Evolutionary conservation across 2,797 vertebrate genomes (phyloP).

Genomic region (Gymnodraco acuticeps): DNA sequence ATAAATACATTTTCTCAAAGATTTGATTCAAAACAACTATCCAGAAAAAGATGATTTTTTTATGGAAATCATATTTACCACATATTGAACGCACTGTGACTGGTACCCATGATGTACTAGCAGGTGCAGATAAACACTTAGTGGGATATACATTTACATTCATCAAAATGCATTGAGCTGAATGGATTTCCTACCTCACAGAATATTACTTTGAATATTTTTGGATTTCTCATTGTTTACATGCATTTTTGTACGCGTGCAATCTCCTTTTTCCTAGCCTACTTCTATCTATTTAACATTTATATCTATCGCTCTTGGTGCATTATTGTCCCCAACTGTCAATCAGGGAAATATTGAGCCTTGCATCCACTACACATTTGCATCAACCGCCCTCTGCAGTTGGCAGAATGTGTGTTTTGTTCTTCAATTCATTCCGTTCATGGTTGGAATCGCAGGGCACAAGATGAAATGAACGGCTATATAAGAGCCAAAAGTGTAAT

Average conservation of each 20-base stretch:
- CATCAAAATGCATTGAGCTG: constrained; percentile 3
- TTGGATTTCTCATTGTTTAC: background rate
- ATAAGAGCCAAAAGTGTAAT: no score
- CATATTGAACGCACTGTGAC: background rate
- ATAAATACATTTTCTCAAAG: background rate
- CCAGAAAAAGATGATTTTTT: background rate
- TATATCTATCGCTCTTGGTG: background rate
- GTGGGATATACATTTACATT: background rate
- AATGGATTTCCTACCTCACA: constrained; percentile 6
- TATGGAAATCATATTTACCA: constrained; percentile 1
- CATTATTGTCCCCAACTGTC: background rate
- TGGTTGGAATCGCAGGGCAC: background rate
- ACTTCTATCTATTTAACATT: background rate
- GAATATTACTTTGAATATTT: background rate
- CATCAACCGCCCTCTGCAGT: background rate
- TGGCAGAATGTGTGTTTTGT: background rate
- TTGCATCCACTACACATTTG: background rate
- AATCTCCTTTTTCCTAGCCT: background rate
- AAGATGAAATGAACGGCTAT: background rate
- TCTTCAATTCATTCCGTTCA: background rate
- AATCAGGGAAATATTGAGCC: background rate
- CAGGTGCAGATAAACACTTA: background rate
- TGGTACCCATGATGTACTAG: background rate
- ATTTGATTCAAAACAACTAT: background rate
- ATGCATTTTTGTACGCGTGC: background rate